A percentile compares a stretch with the other conserved stretches of the same genome.
phyloP scores from a whole-genome alignment of 2,797 vertebrate species.

The Podarcis siculus region DNA sequence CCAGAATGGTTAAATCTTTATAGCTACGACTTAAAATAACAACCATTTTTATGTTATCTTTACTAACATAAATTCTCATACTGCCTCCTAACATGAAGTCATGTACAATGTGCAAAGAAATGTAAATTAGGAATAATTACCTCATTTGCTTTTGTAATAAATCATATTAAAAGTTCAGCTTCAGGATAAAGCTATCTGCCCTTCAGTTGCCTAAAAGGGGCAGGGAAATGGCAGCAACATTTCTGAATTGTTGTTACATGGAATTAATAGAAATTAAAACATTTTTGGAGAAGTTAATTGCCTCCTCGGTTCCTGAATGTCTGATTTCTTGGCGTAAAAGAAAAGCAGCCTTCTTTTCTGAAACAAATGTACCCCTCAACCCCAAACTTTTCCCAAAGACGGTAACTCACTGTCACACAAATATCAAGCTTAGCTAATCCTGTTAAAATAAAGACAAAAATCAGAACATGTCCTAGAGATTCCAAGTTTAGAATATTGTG shows the following conservation, averaged over 20 bases:
- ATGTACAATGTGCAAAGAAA: neutral
- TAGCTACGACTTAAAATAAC: neutral
- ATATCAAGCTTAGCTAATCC: conserved; percentile 40
- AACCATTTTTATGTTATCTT: neutral
- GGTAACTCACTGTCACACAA: conserved; percentile 32
- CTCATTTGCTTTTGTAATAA: conserved; percentile 42
- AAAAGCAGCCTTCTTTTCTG: conserved; percentile 30
- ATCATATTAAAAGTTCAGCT: conserved; percentile 15
- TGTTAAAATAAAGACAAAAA: conserved; percentile 59
- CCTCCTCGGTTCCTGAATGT: conserved; percentile 10
- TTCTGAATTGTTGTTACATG: conserved; percentile 36
- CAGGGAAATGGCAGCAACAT: neutral
- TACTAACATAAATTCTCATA: neutral
- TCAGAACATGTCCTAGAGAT: conserved; percentile 38
- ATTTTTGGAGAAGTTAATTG: conserved; percentile 26
- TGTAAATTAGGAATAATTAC: neutral
- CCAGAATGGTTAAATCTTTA: neutral
- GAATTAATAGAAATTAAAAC: conserved; percentile 43
- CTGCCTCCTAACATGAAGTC: neutral
- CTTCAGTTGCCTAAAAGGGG: conserved; percentile 8
- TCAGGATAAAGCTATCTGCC: conserved; percentile 21
- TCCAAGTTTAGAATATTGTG: conserved; percentile 41
- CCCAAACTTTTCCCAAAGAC: conserved; percentile 30
- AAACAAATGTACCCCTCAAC: conserved; percentile 21
- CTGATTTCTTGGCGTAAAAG: conserved; percentile 11